phyloP scores from a whole-genome alignment of 2,888 invertebrate genomes.

The Ypsolopha scabrella region DNA sequence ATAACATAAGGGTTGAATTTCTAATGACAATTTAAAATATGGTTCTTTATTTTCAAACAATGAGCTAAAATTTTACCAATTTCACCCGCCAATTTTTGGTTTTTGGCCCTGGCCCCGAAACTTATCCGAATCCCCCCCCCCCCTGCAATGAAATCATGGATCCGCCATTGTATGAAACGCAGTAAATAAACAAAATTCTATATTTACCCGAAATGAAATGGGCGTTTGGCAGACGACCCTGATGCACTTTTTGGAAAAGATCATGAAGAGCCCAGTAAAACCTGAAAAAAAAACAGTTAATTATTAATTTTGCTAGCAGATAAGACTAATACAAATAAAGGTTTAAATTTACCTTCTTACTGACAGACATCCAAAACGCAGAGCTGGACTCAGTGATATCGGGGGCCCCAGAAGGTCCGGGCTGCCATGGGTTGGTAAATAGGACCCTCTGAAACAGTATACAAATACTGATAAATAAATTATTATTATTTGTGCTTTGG shows the following conservation, averaged over 20 bases:
- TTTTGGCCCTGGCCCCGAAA: too few species aligned
- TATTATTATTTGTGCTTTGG: too few species aligned
- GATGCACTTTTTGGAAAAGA: slow-evolving; percentile 70
- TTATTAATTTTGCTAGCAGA: too few species aligned
- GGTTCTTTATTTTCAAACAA: too few species aligned
- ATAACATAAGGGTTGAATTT: too few species aligned
- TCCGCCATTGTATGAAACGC: too few species aligned
- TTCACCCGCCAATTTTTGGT: too few species aligned
- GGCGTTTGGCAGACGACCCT: slow-evolving; percentile 38
- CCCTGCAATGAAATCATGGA: too few species aligned
- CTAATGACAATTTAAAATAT: too few species aligned
- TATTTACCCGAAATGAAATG: slow-evolving; percentile 52
- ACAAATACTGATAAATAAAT: background rate
- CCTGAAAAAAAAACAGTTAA: slow-evolving; percentile 25
- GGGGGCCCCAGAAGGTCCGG: slow-evolving; percentile 77
- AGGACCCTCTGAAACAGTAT: slow-evolving; percentile 56
- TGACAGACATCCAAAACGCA: slow-evolving; percentile 79
- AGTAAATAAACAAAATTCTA: background rate
- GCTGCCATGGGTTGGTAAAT: slow-evolving; percentile 76
- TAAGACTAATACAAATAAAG: background rate
- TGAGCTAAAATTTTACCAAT: too few species aligned
- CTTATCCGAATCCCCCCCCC: too few species aligned
- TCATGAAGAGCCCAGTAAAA: slow-evolving; percentile 80
- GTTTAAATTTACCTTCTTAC: slow-evolving; percentile 62
- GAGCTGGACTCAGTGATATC: slow-evolving; percentile 77